Evolutionary conservation across 2,797 vertebrate species (phyloP).

Genomic region (Siniperca undulata): DNA sequence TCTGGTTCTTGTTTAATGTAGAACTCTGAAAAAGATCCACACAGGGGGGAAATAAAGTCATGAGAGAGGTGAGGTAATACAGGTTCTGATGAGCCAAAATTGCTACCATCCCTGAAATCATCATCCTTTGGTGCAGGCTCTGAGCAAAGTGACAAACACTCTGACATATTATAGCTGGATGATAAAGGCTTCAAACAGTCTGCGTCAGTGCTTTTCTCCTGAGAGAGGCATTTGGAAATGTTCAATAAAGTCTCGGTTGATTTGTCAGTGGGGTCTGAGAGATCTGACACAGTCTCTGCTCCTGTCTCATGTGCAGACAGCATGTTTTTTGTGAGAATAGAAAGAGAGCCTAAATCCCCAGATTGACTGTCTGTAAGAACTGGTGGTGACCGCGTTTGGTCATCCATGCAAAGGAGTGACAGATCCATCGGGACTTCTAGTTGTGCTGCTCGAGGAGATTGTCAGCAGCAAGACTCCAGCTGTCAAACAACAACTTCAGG

Average conservation of each 20-base stretch:
- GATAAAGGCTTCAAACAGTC: constrained; percentile 24
- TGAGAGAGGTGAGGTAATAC: constrained; percentile 37
- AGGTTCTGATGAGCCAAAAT: constrained; percentile 42
- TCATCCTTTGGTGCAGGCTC: constrained; percentile 18
- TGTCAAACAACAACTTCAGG: constrained; percentile 38
- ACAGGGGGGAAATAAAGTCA: constrained; percentile 26
- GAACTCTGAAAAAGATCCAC: constrained; percentile 34
- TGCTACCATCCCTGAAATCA: constrained; percentile 27
- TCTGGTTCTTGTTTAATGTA: constrained; percentile 19
- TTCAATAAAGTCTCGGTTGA: constrained; percentile 19
- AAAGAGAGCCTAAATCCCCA: constrained; percentile 28
- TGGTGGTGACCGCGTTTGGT: constrained; percentile 21
- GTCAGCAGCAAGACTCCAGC: constrained; percentile 22
- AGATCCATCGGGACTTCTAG: constrained; percentile 60
- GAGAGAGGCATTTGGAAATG: constrained; percentile 12
- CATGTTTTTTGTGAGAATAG: constrained; percentile 24
- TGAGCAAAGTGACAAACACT: constrained; percentile 31
- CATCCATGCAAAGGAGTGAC: constrained; percentile 30
- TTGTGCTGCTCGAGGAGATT: neutral
- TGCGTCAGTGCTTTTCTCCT: constrained; percentile 28
- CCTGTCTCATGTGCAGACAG: constrained; percentile 21
- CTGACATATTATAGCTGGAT: constrained; percentile 25
- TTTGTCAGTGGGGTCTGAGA: constrained; percentile 28
- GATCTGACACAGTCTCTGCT: constrained; percentile 12
- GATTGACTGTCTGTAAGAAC: constrained; percentile 31